A percentile compares a stretch with the other conserved stretches of the same genome.
Conservation (phyloP, 2,888 invertebrate genomes). For the Dione juno region DNA sequence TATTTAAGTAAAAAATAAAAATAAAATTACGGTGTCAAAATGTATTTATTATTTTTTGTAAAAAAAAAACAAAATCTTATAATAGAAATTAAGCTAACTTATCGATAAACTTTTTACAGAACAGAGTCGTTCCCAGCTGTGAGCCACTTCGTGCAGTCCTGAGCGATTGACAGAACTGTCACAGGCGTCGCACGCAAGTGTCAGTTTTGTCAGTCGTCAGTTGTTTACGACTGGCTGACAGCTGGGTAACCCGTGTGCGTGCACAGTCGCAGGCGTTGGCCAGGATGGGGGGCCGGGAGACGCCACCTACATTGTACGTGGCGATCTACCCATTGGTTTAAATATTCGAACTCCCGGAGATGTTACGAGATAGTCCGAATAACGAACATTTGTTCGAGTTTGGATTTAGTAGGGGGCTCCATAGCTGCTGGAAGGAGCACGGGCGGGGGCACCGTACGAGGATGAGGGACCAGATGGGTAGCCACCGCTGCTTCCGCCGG, state of each 20-base stretch:
- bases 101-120: constrained; percentile 80
- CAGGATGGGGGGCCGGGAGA: constrained; percentile 64
- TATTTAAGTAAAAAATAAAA: background rate
- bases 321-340: constrained; percentile 63
- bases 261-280: constrained; percentile 81
- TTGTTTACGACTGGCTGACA: constrained; percentile 68
- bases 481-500: constrained; percentile 66
- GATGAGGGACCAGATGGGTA: constrained; percentile 82
- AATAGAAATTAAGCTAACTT: constrained; percentile 75
- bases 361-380: constrained; percentile 67
- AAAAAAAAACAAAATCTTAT: constrained; percentile 75
- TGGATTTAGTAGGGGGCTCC: constrained; percentile 85
- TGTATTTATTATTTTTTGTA: constrained; percentile 82
- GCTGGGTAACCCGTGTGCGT: constrained; percentile 76
- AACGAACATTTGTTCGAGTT: constrained; percentile 53
- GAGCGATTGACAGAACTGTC: constrained; percentile 46
- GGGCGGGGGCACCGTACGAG: constrained; percentile 84
- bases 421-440: constrained; percentile 86
- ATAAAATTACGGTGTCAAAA: constrained; percentile 75
- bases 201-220: constrained; percentile 46
- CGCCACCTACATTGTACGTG: constrained; percentile 82
- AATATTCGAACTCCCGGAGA: constrained; percentile 67
- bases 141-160: constrained; percentile 69
- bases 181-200: constrained; percentile 45
- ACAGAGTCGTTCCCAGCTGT: constrained; percentile 73